A percentile compares a stretch with the other conserved stretches of the same genome.
Conservation (phyloP, 2,113 vertebrate species). For the Chloropsis hardwickii region DNA sequence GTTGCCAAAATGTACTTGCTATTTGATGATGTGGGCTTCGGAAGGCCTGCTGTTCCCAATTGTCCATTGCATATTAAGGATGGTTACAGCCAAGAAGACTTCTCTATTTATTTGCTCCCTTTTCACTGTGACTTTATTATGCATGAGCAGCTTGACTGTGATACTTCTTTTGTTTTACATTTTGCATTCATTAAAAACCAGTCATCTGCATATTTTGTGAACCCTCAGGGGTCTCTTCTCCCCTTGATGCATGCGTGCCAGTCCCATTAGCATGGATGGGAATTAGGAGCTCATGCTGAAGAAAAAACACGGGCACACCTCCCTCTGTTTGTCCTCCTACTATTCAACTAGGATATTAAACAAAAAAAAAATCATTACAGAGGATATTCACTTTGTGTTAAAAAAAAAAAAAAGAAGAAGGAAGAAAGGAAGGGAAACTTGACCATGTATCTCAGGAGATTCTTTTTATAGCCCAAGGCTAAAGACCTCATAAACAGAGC, state of each 20-base stretch:
- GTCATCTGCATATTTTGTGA: conserved; percentile 84
- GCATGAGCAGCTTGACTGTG: conserved; percentile 75
- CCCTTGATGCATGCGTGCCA: conserved; percentile 70
- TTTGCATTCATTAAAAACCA: conserved; percentile 85
- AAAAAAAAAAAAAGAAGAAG: neutral
- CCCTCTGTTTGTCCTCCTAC: conserved; percentile 22
- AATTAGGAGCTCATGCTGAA: conserved; percentile 70
- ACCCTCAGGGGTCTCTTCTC: conserved; percentile 75
- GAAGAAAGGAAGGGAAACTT: neutral
- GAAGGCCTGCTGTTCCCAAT: conserved; percentile 79
- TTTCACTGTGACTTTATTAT: conserved; percentile 76
- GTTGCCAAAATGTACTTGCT: conserved; percentile 74
- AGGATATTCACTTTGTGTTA: conserved; percentile 14
- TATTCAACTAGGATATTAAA: conserved; percentile 55
- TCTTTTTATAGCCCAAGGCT: neutral
- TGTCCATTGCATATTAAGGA: conserved; percentile 78
- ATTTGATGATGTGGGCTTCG: conserved; percentile 64
- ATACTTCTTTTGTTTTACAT: conserved; percentile 81
- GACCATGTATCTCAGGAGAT: neutral
- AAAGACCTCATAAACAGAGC: neutral
- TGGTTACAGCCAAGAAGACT: conserved; percentile 71
- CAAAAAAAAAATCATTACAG: neutral
- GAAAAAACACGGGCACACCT: conserved; percentile 32
- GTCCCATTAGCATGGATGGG: conserved; percentile 75
- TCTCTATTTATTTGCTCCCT: conserved; percentile 73